These are phyloP conservation scores for Macrostomum lignano DNA, from an alignment of 1,140 invertebrate genomes.

Conservation along the genomic window DNA sequence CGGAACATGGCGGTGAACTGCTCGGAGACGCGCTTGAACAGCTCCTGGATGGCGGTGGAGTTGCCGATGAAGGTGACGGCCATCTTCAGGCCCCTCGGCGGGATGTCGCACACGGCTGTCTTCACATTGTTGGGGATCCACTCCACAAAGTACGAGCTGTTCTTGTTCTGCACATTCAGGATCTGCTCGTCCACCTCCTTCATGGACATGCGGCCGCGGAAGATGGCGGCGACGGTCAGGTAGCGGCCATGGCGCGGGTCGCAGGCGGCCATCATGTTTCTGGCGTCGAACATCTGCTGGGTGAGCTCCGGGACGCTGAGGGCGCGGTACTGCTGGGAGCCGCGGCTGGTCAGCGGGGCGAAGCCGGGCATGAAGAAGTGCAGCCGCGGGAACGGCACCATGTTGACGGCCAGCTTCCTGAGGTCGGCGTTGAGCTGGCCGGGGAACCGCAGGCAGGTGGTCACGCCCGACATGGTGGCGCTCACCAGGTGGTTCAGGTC, in stretches of 20 bases:
- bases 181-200: constrained; percentile 34
- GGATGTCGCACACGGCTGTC: constrained; percentile 7
- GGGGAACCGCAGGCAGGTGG: constrained; percentile 46
- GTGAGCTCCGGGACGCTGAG: constrained; percentile 27
- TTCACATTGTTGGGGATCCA: constrained; percentile 24
- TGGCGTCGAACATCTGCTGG: constrained; percentile 37
- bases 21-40: not conserved
- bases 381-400: constrained; percentile 42
- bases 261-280: constrained; percentile 41
- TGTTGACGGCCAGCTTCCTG: constrained; percentile 49
- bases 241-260: constrained; percentile 35
- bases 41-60: constrained; percentile 1
- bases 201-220: constrained; percentile 26
- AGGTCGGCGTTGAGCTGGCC: constrained; percentile 47
- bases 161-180: constrained; percentile 43
- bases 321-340: constrained; percentile 27
- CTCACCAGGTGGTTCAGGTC: constrained; percentile 35
- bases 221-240: constrained; percentile 36
- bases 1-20: constrained; percentile 8
- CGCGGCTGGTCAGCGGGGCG: constrained; percentile 36
- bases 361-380: constrained; percentile 53
- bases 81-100: constrained; percentile 6
- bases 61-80: constrained; percentile 4
- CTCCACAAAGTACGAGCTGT: constrained; percentile 20
- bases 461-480: constrained; percentile 43